phyloP scores from a whole-genome alignment of 2,888 invertebrate genomes.

The Crioceris asparagi region DNA sequence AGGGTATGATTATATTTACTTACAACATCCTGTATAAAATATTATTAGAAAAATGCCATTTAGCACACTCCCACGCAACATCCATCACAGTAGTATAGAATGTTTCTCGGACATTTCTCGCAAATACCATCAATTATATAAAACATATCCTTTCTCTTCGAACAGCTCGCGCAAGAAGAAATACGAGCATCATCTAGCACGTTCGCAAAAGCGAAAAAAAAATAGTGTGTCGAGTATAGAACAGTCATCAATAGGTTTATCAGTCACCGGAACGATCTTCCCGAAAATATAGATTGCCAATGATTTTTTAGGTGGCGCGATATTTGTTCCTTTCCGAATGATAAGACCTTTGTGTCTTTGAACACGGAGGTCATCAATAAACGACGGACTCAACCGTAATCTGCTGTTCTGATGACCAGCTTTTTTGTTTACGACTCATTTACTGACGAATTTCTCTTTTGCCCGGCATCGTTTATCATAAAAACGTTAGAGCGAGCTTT shows the following conservation, averaged over 20 bases:
- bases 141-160: no score
- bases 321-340: conserved; percentile 37
- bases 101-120: no score
- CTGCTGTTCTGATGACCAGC: conserved; percentile 35
- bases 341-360: conserved; percentile 39
- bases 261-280: conserved; percentile 33
- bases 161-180: no score
- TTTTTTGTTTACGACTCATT: conserved; percentile 38
- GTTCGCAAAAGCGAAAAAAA: background rate
- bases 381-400: conserved; percentile 33
- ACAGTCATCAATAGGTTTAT: conserved; percentile 38
- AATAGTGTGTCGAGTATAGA: conserved; percentile 28
- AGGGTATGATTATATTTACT: no score
- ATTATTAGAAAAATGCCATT: no score
- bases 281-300: conserved; percentile 33
- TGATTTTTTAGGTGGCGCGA: conserved; percentile 34
- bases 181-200: no score
- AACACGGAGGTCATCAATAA: conserved; percentile 39
- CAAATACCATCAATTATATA: no score
- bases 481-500: conserved; percentile 20
- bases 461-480: conserved; percentile 29
- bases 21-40: no score
- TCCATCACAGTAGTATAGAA: no score
- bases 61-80: no score
- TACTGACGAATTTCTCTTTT: conserved; percentile 32